Evolutionary conservation across 2,888 invertebrate species (phyloP), one percentile per base, ranked within the genome.

Genomic region (Drosophila diplacantha): DNA sequence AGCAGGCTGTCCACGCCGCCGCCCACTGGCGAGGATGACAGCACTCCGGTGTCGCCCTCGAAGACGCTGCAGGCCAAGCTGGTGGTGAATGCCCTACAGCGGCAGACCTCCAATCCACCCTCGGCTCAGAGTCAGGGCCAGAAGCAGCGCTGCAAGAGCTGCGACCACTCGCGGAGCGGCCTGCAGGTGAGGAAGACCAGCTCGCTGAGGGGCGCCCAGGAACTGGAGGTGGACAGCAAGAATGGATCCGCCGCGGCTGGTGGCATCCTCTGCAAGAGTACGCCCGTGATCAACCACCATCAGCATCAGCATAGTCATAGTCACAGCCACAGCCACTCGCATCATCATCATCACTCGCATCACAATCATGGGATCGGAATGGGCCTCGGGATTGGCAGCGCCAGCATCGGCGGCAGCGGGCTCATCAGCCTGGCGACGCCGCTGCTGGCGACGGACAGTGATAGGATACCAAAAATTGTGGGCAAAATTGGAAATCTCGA

Each of bases 401-500:
- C 74, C 61, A 76, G 74, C 54, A 73, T 78, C 50, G 85, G 81
- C 20, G 76, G 78, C 53, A 81, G 75, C 44, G 73, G 82, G 52
- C 63, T 84, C 5, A 77, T 81, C 49, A 61, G 69, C 31, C 61
- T 75, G 31, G 31, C 50, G 49, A 66, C 31, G 11, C 67, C 46
- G n/a, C 56, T 56, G 20, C 43, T 51, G 44, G 65, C 71, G 12
- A 52, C 63, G 54, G 87, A 87, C 73, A 87, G 86, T 85, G 88
- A 88, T 85, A 87, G 87, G 74, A 88, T 88, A 86, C 87, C 88
- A 85, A 88, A 87, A 86, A 88, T 88, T 72, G 88, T 88, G 71
- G 88, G 88, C 61, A 88, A 87, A 84, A 69, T 88, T 54, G 87
- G 84, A 54, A 85, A 87, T 70, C 75, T 87, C 59, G 86, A 87